These are phyloP conservation scores for Stegostoma tigrinum DNA, from an alignment of 2,113 vertebrate genomes.

Conservation along the genomic window DNA sequence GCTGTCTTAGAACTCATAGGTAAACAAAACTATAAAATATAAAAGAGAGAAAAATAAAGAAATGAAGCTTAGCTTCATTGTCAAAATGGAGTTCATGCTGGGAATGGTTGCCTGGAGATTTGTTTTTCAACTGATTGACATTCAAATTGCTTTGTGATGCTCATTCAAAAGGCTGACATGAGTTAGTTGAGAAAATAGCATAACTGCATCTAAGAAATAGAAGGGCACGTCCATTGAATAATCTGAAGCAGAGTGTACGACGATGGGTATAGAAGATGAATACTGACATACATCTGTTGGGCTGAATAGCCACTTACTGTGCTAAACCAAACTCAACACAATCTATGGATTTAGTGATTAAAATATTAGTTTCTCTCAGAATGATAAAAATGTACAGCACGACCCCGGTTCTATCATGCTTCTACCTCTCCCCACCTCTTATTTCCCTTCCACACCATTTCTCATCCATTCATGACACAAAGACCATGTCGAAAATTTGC, in stretches of 20 bases:
- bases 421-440: not conserved
- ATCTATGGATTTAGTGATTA: not conserved
- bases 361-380: not conserved
- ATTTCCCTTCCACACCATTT: not conserved
- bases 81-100: not conserved
- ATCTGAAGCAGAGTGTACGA: not conserved
- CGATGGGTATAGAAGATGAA: not conserved
- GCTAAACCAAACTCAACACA: no score
- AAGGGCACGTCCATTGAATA: not conserved
- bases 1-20: no score
- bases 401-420: no score
- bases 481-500: not conserved
- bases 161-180: not conserved
- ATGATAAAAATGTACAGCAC: not conserved
- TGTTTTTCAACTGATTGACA: not conserved
- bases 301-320: no score
- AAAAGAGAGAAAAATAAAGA: no score
- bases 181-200: not conserved
- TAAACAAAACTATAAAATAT: no score
- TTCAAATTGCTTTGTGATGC: not conserved
- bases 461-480: not conserved
- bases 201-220: not conserved
- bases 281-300: no score
- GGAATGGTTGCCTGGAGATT: not conserved
- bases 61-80: not conserved